Evolutionary conservation across 2,797 vertebrate genomes (phyloP).

Genomic region (Periophthalmus magnuspinnatus): DNA sequence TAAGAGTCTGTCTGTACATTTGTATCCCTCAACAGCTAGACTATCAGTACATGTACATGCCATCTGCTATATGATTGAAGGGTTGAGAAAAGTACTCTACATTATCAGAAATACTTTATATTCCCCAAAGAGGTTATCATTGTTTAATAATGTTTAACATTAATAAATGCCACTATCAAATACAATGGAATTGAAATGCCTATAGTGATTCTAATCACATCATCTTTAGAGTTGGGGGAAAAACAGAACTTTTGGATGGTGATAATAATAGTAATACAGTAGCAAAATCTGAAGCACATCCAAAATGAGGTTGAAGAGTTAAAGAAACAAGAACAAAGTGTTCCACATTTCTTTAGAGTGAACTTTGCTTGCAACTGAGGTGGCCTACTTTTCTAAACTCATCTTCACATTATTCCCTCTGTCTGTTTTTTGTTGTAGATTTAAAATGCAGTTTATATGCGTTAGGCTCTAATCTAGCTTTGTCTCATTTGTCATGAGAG

Average conservation of each 20-base stretch:
- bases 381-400: conserved; percentile 6
- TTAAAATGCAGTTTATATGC: not conserved
- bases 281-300: not conserved
- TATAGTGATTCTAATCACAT: not conserved
- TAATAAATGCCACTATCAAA: not conserved
- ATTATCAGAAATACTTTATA: not conserved
- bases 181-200: not conserved
- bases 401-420: not conserved
- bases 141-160: not conserved
- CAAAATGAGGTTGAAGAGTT: not conserved
- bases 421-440: not conserved
- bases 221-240: not conserved
- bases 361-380: not conserved
- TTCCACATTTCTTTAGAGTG: not conserved
- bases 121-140: not conserved
- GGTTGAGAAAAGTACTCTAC: not conserved
- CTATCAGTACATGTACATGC: not conserved
- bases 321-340: not conserved
- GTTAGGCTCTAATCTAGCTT: not conserved
- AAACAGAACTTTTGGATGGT: not conserved
- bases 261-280: not conserved
- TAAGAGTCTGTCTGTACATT: not conserved
- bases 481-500: conserved; percentile 4
- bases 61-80: not conserved
- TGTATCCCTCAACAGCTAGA: not conserved